A percentile compares a stretch with the other conserved stretches of the same genome.
phyloP scores from a whole-genome alignment of 2,113 vertebrate genomes.

The Perca fluviatilis region DNA sequence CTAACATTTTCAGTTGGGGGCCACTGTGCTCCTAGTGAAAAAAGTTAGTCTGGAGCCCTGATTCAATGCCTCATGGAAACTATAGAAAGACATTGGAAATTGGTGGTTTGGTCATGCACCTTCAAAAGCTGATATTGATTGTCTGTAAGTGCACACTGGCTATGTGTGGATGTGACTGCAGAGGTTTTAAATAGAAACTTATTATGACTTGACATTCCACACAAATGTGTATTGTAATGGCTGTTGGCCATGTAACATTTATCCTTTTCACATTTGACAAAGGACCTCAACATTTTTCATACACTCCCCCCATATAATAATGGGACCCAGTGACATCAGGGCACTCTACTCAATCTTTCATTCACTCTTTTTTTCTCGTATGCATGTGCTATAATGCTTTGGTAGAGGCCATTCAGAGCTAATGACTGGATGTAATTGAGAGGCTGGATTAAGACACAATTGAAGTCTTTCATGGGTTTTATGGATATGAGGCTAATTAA shows the following conservation, averaged over 20 bases:
- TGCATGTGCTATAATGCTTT: slow-evolving; percentile 71
- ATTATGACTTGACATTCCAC: slow-evolving; percentile 49
- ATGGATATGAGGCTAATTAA: slow-evolving; percentile 84
- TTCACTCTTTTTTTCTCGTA: slow-evolving; percentile 72
- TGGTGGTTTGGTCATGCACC: slow-evolving; percentile 8
- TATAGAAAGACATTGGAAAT: slow-evolving; percentile 30
- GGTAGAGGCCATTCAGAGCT: slow-evolving; percentile 75
- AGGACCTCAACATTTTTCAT: slow-evolving; percentile 67
- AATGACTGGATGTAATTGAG: slow-evolving; percentile 82
- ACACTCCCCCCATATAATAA: slow-evolving; percentile 59
- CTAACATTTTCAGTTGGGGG: no score
- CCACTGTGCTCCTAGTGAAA: no score
- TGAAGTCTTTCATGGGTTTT: slow-evolving; percentile 82
- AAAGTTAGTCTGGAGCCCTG: no score
- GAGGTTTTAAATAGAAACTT: slow-evolving; percentile 59
- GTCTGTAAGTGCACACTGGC: slow-evolving; percentile 14
- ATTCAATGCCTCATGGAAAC: slow-evolving; percentile 14
- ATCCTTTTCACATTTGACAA: slow-evolving; percentile 69
- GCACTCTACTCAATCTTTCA: slow-evolving; percentile 69
- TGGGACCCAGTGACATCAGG: slow-evolving; percentile 65
- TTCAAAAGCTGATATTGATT: slow-evolving; percentile 51
- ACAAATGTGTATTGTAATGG: slow-evolving; percentile 61
- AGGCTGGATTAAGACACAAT: slow-evolving; percentile 80
- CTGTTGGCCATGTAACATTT: slow-evolving; percentile 53
- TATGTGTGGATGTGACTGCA: slow-evolving; percentile 6